Percentiles rank a stretch among this genome's conserved stretches.
These are phyloP conservation scores for Bufo gargarizans DNA, from an alignment of 2,113 vertebrate genomes.

Conservation along the genomic window DNA sequence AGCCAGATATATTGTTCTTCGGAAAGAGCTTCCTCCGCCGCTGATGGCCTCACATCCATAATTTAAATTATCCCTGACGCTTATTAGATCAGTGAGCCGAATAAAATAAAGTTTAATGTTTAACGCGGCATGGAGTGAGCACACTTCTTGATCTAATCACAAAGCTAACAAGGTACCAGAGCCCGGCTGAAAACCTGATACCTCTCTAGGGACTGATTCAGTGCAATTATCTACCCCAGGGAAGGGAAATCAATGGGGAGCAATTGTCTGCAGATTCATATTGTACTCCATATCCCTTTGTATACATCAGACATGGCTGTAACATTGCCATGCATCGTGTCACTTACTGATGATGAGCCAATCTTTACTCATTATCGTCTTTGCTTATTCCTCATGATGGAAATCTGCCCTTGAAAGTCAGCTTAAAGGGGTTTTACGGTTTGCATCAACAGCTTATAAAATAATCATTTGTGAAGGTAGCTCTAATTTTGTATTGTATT, in stretches of 20 bases:
- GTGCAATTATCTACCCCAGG: constrained; percentile 14
- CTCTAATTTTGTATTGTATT: no score
- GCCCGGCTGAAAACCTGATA: constrained; percentile 31
- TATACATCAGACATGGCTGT: background rate
- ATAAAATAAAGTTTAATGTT: constrained; percentile 34
- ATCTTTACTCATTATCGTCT: background rate
- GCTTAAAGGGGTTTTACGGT: no score
- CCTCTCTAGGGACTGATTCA: constrained; percentile 30
- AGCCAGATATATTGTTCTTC: background rate
- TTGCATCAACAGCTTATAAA: no score
- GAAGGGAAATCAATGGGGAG: constrained; percentile 12
- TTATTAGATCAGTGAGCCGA: constrained; percentile 55
- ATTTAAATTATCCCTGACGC: constrained; percentile 62
- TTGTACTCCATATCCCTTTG: background rate
- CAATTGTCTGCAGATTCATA: constrained; percentile 28
- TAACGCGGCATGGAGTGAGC: constrained; percentile 17
- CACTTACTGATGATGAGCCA: background rate
- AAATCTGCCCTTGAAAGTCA: background rate
- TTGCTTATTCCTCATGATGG: background rate
- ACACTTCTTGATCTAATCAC: constrained; percentile 41
- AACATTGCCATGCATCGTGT: background rate
- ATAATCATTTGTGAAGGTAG: no score
- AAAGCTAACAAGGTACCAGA: constrained; percentile 36
- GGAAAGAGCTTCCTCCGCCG: background rate
- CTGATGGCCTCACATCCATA: constrained; percentile 45